Evolutionary conservation across 2,888 invertebrate species (phyloP), one percentile per base, ranked within the genome.

Genomic region (Rotaria socialis): DNA sequence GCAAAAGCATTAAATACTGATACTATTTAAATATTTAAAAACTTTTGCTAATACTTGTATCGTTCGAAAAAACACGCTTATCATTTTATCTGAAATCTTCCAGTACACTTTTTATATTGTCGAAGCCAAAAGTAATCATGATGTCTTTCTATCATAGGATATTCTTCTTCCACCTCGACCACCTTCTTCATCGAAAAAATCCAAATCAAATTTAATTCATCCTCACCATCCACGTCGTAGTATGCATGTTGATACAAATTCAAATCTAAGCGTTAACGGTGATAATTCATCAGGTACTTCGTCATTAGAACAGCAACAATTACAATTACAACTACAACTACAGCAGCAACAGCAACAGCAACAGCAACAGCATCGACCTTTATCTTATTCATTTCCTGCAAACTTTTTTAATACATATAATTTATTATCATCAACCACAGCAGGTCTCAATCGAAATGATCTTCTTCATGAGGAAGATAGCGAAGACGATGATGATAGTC

Each of bases 401-500:
- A 80, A 80, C 47, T 6, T 80, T 47, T 80, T 80, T 80, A 80
- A 80, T 47, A 43, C 80, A 14, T 80, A 80, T 80, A 80, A 80
- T 80, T 47, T 80, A 47, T 80, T 80, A 80, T 80, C 52, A 52
- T 52, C 52, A 52, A 52, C 75, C 22, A 47, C 75, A 19, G n/a
- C 41, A 80, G 47, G 47, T 47, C 1, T 80, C 0, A 43, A 80
- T 47, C 47, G n/a, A 47, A 24, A 41, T 43, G 24, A 80, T 47
- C 24, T n/a, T 24, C 2, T 47, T 2, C 58, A 86, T 4, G 58
- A 86, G 16, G 86, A 86, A 43, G 55, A 52, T 35, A 75, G 27
- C 56, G 74, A 85, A 35, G 43, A 60, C 24, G 84, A 86, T 35
- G 84, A 86, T 50, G 84, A 84, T 41, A 50, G 50, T 55, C 43